Evolutionary conservation across 30 jellyfish, hydroid and myxozoan species (phyloP).

Genomic region (Cassiopea andromeda): DNA sequence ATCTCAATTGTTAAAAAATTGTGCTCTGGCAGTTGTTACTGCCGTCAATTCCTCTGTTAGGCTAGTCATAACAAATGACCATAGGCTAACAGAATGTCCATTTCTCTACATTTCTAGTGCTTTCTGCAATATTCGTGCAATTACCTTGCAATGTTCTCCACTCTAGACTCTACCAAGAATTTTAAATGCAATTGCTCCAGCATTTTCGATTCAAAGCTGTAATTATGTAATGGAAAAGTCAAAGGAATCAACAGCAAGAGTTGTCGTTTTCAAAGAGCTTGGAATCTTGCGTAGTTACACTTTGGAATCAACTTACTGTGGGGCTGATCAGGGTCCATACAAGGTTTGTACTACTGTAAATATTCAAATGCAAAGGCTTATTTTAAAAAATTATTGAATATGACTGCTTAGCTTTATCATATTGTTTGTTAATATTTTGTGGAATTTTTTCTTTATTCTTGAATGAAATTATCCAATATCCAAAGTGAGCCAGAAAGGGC

Average conservation of each 20-base stretch:
- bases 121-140: too few relatives aligned
- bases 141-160: too few relatives aligned
- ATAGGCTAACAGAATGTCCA: too few relatives aligned
- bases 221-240: constrained; percentile 85
- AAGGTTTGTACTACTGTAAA: constrained; percentile 55
- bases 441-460: neutral
- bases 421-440: neutral
- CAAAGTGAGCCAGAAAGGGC: too few relatives aligned
- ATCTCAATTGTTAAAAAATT: too few relatives aligned
- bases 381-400: too few relatives aligned
- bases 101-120: too few relatives aligned
- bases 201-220: constrained; percentile 87
- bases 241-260: constrained; percentile 93
- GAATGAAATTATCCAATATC: too few relatives aligned
- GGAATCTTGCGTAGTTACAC: constrained; percentile 91
- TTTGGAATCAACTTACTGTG: constrained; percentile 92
- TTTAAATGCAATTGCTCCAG: constrained; percentile 79
- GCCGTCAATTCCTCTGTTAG: too few relatives aligned
- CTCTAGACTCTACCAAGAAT: constrained; percentile 84
- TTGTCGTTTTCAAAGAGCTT: constrained; percentile 87
- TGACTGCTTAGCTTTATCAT: too few relatives aligned
- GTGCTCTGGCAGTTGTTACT: too few relatives aligned
- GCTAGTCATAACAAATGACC: too few relatives aligned
- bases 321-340: constrained; percentile 97
- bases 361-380: neutral